Conservation (phyloP, 2,113 vertebrate species). For the Nipponia nippon region DNA sequence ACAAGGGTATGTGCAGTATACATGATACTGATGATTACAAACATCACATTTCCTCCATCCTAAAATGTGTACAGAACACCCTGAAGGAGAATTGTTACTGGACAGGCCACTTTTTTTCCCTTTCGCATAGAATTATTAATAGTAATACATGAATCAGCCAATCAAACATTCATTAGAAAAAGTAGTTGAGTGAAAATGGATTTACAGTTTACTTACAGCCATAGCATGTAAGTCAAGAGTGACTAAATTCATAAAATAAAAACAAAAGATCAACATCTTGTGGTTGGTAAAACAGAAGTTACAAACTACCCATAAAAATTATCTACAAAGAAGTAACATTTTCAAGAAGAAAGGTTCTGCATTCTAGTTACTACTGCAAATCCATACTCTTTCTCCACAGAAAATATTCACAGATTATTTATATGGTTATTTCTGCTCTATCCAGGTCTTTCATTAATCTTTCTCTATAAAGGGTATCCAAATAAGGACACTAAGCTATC, state of each 20-base stretch:
- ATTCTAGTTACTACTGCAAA: not conserved
- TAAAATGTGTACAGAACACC: not conserved
- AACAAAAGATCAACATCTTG: not conserved
- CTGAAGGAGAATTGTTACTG: not conserved
- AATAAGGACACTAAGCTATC: not conserved
- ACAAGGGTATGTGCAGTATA: not conserved
- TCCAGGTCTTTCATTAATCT: not conserved
- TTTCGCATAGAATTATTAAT: not conserved
- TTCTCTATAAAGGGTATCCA: not conserved
- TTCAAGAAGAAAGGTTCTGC: not conserved
- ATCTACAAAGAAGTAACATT: not conserved
- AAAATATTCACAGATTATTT: not conserved
- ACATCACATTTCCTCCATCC: not conserved
- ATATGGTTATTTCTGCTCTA: not conserved
- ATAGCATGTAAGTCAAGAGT: constrained; percentile 6
- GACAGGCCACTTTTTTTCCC: not conserved
- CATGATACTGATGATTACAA: not conserved
- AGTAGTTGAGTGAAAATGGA: constrained; percentile 25
- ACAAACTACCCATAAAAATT: not conserved
- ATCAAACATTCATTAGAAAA: not conserved
- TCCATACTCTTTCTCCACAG: not conserved
- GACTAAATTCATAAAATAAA: not conserved
- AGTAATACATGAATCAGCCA: not conserved
- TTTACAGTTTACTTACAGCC: constrained; percentile 50
- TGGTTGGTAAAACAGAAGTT: not conserved